These are phyloP conservation scores for Myotis daubentonii DNA, from an alignment of 2,797 vertebrate genomes.

Conservation along the genomic window DNA sequence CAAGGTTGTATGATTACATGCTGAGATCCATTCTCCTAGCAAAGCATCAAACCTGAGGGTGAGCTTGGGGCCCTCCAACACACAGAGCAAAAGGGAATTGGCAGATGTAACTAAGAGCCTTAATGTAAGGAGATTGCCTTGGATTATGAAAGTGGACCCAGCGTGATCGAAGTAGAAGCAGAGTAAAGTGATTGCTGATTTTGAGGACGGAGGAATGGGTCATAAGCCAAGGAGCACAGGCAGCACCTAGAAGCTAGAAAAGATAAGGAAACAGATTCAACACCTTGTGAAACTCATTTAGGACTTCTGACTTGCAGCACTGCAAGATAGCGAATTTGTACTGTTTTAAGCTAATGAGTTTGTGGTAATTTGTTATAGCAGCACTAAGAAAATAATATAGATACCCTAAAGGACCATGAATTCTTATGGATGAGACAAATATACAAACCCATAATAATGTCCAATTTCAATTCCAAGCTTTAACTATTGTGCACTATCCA, in stretches of 20 bases:
- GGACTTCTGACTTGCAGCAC: background rate
- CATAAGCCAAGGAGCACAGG: background rate
- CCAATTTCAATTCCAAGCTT: background rate
- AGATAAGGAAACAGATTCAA: background rate
- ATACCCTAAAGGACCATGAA: background rate
- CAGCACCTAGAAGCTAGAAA: background rate
- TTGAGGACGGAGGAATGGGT: background rate
- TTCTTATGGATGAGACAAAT: background rate
- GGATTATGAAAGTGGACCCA: background rate
- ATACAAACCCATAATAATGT: background rate
- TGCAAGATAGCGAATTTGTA: background rate
- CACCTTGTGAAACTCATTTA: background rate
- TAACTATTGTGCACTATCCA: background rate
- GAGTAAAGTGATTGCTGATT: background rate
- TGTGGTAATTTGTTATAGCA: background rate
- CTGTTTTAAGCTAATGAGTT: background rate
- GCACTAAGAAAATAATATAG: background rate
- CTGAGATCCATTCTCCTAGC: background rate
- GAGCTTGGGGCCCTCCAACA: background rate
- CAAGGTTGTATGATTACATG: background rate
- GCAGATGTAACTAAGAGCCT: background rate
- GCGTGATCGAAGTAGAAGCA: background rate
- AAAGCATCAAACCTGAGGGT: background rate
- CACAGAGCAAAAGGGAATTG: background rate
- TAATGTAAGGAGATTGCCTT: background rate